Evolutionary conservation across 92 coral and sea anemone species (phyloP), one percentile per base, ranked within the genome.

Genomic region (Palythoa heliodiscus): DNA sequence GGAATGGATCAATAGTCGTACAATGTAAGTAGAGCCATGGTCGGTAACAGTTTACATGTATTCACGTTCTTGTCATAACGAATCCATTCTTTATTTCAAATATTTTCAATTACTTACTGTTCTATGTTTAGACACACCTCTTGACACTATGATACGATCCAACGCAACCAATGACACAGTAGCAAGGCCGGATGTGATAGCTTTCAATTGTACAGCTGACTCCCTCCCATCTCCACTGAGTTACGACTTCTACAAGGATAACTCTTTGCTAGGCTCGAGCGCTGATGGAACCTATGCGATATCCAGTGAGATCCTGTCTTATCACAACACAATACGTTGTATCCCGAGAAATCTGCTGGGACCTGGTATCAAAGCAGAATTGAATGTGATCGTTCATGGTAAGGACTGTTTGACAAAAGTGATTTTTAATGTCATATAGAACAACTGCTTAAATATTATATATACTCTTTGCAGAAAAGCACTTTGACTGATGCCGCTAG

Each of bases 11-110:
- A n/a, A 50, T 89, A 54, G 52, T 54, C 75, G 89, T 89, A 7
- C 92, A 89, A 89, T 89, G 92, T 89, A 79, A 85, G 89, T 58
- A 63, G 17, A 15, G 12, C 1, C 37, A 58, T 25, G 11, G 23
- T 13, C 37, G 3, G 48, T 53, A 11, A 11, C 47, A 76, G 20
- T 37, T 17, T 35, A 60, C 35, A 35, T 4, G 60, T 37, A 55
- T 43, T 3, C 20, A 52, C 9, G n/a, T 64, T 9, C 5, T 22
- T 29, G 2, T 3, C 15, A 13, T 11, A 69, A 14, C 2, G 20
- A 1, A 2, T 58, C 19, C 17, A 58, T 1, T 58, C 64, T 11
- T 12, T 11, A 14, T 0, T 16, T 7, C 40, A 52, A 52, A 9
- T 3, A 47, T 7, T 10, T 52, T 52, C 57, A n/a, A 47, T 15